These are phyloP conservation scores for Dasypus novemcinctus DNA, from an alignment of 2,113 vertebrate species.

Conservation along the genomic window DNA sequence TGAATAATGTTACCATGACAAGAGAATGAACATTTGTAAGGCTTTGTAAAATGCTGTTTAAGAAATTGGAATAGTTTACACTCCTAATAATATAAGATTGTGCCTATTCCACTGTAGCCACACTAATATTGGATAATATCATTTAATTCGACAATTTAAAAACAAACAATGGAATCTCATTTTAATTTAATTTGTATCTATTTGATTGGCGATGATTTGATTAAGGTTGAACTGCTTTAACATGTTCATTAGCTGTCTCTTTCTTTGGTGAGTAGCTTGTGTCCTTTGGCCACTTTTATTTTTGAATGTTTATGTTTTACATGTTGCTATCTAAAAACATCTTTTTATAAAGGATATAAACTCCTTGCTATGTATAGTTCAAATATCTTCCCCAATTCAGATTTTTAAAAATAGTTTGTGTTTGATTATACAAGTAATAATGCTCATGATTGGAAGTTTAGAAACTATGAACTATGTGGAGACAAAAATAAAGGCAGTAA, in stretches of 20 bases:
- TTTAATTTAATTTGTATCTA: constrained; percentile 15
- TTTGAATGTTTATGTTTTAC: not conserved
- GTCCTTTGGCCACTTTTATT: constrained; percentile 26
- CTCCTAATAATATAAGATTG: not conserved
- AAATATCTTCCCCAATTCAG: not conserved
- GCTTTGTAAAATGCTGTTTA: not conserved
- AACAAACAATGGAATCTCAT: not conserved
- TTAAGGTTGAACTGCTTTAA: not conserved
- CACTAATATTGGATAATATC: not conserved
- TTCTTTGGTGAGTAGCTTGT: not conserved
- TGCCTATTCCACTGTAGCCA: not conserved
- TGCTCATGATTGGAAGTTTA: not conserved
- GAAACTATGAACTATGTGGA: not conserved
- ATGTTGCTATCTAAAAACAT: not conserved
- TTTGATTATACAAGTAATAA: not conserved
- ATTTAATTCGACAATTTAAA: constrained; percentile 12
- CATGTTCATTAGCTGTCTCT: not conserved
- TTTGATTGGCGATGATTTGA: constrained; percentile 4
- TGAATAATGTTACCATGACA: not conserved
- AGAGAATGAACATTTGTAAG: not conserved
- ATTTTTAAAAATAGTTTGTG: not conserved
- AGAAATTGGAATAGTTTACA: not conserved
- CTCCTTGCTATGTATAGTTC: not conserved
- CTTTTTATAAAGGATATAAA: not conserved
- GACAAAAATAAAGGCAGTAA: not conserved